Conservation (phyloP, 2,113 vertebrate genomes). For the Charina bottae region DNA sequence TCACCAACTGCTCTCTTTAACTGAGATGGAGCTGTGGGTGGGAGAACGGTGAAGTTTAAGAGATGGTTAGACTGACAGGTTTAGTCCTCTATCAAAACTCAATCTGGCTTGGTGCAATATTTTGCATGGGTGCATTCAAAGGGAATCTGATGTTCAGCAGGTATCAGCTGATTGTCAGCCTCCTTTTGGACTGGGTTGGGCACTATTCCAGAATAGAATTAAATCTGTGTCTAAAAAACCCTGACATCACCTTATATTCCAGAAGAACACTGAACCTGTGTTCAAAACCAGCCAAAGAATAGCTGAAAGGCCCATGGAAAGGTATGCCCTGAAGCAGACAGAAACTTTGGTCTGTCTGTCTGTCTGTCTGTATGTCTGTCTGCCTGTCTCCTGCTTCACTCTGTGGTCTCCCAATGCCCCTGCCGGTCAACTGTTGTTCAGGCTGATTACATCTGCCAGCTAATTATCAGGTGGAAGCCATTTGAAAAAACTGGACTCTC, state of each 20-base stretch:
- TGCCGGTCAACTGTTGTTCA: background rate
- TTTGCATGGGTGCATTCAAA: background rate
- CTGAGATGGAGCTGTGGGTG: background rate
- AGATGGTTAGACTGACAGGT: background rate
- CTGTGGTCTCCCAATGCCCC: background rate
- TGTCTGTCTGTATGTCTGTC: too few species aligned
- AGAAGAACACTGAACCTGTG: background rate
- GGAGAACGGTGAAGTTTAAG: background rate
- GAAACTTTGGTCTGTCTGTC: too few species aligned
- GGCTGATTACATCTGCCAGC: background rate
- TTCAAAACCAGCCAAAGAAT: too few species aligned
- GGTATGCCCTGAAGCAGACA: too few species aligned
- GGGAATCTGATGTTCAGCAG: background rate
- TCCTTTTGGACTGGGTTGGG: background rate
- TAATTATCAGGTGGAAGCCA: background rate
- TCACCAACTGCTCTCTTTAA: background rate
- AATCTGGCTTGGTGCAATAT: background rate
- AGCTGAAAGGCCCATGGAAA: too few species aligned
- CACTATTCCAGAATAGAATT: background rate
- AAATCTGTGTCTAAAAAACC: background rate
- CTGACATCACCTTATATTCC: background rate
- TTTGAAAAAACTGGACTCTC: background rate
- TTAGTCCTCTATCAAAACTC: background rate
- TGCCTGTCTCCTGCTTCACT: background rate
- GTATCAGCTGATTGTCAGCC: background rate